Conservation (phyloP, 2,113 vertebrate genomes). For the Rousettus leschenaultii region DNA sequence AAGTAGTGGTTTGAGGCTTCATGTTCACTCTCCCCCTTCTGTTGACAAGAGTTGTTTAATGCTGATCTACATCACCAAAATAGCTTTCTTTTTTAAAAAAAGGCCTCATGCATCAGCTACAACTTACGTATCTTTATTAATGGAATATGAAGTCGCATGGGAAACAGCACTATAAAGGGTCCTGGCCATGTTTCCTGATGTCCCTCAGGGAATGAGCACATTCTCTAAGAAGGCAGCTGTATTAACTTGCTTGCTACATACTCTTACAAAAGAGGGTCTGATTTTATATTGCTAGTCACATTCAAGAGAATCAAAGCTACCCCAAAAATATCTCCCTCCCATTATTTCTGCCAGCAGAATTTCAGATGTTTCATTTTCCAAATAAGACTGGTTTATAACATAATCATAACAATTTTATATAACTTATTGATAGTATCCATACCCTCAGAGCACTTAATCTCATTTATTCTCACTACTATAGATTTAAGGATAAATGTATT, state of each 20-base stretch:
- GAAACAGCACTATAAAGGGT: not conserved
- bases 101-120: not conserved
- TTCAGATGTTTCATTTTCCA: slow-evolving; percentile 13
- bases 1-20: not conserved
- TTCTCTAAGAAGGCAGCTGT: not conserved
- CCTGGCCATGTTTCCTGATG: not conserved
- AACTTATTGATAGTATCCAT: not conserved
- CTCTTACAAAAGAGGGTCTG: not conserved
- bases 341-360: not conserved
- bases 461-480: slow-evolving; percentile 10
- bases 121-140: slow-evolving; percentile 32
- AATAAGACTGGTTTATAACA: not conserved
- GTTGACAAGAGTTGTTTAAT: slow-evolving; percentile 18
- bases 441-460: not conserved
- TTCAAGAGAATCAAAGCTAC: slow-evolving; percentile 15
- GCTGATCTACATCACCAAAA: not conserved
- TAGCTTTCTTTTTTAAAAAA: not conserved
- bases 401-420: slow-evolving; percentile 5
- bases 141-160: not conserved
- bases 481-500: not conserved
- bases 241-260: slow-evolving; percentile 10
- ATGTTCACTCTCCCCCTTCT: not conserved
- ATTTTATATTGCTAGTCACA: not conserved
- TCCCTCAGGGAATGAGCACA: not conserved
- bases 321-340: not conserved